Conservation (phyloP, 2,113 vertebrate species). For the Osmerus eperlanus region DNA sequence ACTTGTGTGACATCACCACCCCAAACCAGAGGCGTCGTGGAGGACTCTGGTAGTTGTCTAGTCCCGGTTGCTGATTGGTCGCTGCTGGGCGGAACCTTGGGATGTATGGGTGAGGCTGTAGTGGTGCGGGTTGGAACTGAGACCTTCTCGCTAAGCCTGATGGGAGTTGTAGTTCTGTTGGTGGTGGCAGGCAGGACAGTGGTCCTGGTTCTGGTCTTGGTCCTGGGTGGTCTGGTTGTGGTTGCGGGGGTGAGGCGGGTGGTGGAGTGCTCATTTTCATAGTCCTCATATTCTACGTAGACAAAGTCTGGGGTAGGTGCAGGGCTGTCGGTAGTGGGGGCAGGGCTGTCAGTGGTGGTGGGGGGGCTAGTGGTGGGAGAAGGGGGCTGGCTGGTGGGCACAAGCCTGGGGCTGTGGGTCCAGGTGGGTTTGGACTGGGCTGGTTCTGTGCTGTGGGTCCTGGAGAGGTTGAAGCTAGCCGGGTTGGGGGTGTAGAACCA, state of each 20-base stretch:
- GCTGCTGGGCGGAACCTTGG: background rate
- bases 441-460: background rate
- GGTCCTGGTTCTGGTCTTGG: constrained; percentile 4
- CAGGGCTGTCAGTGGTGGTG: constrained; percentile 17
- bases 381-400: background rate
- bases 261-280: constrained; percentile 26
- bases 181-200: background rate
- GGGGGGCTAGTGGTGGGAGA: constrained; percentile 12
- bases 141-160: constrained; percentile 7
- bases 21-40: too few species aligned
- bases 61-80: background rate
- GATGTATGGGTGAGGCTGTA: background rate
- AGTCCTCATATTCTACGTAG: constrained; percentile 56
- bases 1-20: too few species aligned
- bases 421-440: background rate
- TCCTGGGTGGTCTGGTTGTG: background rate
- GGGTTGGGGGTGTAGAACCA: background rate
- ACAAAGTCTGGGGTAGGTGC: constrained; percentile 38
- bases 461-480: constrained; percentile 27
- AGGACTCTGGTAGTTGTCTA: too few species aligned
- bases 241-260: background rate
- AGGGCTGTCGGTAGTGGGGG: constrained; percentile 22
- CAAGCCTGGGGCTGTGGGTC: background rate
- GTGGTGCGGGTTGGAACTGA: constrained; percentile 8
- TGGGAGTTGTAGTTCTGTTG: background rate